Evolutionary conservation across 37 sponge, comb jelly and placozoan genomes (phyloP).

Genomic region (Geodia barretti): DNA sequence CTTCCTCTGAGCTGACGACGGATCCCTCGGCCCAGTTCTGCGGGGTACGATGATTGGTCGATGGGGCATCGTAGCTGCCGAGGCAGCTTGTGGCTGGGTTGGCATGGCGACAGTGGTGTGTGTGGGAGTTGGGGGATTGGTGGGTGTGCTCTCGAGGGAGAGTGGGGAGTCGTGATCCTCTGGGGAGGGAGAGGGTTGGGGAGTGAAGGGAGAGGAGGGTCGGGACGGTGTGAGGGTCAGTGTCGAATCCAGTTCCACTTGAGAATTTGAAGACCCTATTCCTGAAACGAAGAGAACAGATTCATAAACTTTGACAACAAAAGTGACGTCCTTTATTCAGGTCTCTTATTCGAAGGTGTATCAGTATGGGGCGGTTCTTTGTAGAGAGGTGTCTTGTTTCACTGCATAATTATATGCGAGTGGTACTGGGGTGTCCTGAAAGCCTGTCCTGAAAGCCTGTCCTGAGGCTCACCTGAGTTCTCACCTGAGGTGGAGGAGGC

Average conservation of each 20-base stretch:
- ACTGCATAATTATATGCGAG: too few relatives aligned
- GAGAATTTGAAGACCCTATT: not conserved
- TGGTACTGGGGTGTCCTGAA: too few relatives aligned
- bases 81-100: too few relatives aligned
- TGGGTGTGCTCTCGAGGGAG: not conserved
- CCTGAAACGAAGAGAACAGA: too few relatives aligned
- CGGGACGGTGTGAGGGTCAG: not conserved
- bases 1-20: not conserved
- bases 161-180: not conserved
- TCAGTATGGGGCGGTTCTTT: too few relatives aligned
- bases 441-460: too few relatives aligned
- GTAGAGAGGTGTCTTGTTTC: too few relatives aligned
- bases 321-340: too few relatives aligned
- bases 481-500: constrained; percentile 22
- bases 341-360: too few relatives aligned
- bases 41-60: not conserved
- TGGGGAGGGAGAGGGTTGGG: not conserved
- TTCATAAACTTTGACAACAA: too few relatives aligned
- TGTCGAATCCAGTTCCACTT: not conserved
- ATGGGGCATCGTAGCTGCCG: not conserved
- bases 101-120: not conserved
- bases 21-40: not conserved
- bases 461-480: not conserved
- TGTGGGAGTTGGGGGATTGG: not conserved
- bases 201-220: not conserved